These are phyloP conservation scores for Sebastes taczanowskii DNA, from an alignment of 2,797 vertebrate genomes.

Conservation along the genomic window DNA sequence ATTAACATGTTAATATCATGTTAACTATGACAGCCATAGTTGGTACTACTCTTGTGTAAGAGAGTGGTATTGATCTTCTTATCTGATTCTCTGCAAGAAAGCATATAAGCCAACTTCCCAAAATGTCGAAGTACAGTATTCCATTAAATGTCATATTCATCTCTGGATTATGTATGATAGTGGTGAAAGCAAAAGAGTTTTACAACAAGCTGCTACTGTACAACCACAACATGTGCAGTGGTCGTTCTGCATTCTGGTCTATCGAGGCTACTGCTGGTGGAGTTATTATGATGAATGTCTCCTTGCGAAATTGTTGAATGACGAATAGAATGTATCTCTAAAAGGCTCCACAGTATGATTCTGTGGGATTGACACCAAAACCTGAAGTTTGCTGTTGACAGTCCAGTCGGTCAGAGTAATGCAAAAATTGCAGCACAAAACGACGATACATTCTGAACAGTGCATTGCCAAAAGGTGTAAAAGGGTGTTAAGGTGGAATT, in stretches of 20 bases:
- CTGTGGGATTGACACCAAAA: neutral
- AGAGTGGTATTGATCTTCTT: neutral
- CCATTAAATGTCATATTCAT: neutral
- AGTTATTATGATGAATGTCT: neutral
- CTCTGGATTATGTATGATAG: neutral
- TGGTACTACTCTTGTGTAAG: too few relatives aligned
- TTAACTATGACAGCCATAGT: too few relatives aligned
- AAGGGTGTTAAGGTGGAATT: neutral
- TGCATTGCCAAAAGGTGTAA: neutral
- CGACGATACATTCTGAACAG: neutral
- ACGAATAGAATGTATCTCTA: neutral
- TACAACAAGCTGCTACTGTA: neutral
- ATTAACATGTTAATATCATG: too few relatives aligned
- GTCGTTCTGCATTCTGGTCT: neutral
- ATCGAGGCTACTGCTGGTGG: slow-evolving; percentile 2
- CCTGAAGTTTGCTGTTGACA: neutral
- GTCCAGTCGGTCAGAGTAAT: neutral
- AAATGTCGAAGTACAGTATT: neutral
- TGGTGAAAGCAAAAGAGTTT: neutral
- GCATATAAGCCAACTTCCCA: neutral
- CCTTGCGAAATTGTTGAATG: neutral
- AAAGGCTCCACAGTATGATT: neutral
- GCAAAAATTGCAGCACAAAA: neutral
- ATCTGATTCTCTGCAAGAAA: neutral
- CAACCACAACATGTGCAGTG: neutral